Conservation (phyloP, 2,113 vertebrate species). For the Pheucticus melanocephalus region DNA sequence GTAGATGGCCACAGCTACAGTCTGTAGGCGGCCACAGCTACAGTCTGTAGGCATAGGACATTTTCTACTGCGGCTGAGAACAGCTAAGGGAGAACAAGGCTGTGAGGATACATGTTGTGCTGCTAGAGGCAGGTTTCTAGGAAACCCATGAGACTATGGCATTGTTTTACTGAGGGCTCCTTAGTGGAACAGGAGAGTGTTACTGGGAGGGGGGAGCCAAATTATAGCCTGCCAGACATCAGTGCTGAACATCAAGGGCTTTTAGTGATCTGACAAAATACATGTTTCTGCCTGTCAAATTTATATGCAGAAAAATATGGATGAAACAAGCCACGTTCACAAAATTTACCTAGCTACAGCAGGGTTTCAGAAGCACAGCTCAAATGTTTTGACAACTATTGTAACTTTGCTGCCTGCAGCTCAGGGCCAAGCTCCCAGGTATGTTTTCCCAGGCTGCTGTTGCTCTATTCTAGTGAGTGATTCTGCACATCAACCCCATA, state of each 20-base stretch:
- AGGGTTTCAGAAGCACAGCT: not conserved
- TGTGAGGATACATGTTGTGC: not conserved
- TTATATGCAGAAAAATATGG: not conserved
- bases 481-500: not conserved
- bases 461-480: not conserved
- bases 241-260: not conserved
- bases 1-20: not conserved
- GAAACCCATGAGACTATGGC: fast-evolving
- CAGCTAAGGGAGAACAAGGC: not conserved
- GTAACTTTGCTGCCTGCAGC: not conserved
- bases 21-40: not conserved
- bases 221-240: not conserved
- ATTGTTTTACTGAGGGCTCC: not conserved
- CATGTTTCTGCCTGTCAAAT: not conserved
- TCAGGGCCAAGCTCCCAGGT: not conserved
- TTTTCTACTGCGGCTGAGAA: not conserved
- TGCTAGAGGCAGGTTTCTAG: constrained; percentile 6
- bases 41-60: not conserved
- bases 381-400: not conserved
- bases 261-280: not conserved
- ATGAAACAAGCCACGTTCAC: not conserved
- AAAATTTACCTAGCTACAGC: not conserved
- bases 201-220: fast-evolving
- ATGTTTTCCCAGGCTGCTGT: not conserved
- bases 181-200: not conserved